These are phyloP conservation scores for Pseudopodoces humilis DNA, from an alignment of 2,113 vertebrate species.

Conservation along the genomic window DNA sequence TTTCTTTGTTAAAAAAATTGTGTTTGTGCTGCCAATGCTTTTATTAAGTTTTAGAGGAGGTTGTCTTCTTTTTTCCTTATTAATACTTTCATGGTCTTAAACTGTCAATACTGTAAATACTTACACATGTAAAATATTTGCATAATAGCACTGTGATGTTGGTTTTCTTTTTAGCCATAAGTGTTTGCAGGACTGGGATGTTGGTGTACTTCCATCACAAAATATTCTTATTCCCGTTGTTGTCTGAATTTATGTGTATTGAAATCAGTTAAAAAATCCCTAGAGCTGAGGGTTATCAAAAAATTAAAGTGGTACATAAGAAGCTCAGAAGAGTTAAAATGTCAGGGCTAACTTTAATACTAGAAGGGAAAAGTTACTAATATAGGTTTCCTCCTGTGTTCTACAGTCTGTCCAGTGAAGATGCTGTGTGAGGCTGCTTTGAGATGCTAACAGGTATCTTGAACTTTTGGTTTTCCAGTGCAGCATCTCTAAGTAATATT, in stretches of 20 bases:
- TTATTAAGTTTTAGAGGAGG: neutral
- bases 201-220: constrained; percentile 48
- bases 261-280: constrained; percentile 28
- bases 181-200: constrained; percentile 54
- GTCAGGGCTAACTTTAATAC: constrained; percentile 57
- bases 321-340: constrained; percentile 59
- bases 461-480: constrained; percentile 70
- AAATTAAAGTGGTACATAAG: constrained; percentile 21
- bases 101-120: constrained; percentile 4
- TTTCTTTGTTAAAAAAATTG: constrained; percentile 20
- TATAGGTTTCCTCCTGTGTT: constrained; percentile 72
- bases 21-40: constrained; percentile 30
- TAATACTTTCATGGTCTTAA: neutral
- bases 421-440: constrained; percentile 71
- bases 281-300: constrained; percentile 29
- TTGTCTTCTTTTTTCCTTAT: neutral
- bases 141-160: constrained; percentile 2
- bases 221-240: constrained; percentile 5
- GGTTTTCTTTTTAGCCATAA: neutral
- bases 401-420: constrained; percentile 71
- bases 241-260: constrained; percentile 51
- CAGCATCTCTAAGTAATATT: constrained; percentile 70
- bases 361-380: constrained; percentile 69
- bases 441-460: constrained; percentile 70
- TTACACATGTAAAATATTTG: neutral